These are phyloP conservation scores for Drosophila eugracilis DNA, from an alignment of 1,140 invertebrate genomes.

Conservation along the genomic window DNA sequence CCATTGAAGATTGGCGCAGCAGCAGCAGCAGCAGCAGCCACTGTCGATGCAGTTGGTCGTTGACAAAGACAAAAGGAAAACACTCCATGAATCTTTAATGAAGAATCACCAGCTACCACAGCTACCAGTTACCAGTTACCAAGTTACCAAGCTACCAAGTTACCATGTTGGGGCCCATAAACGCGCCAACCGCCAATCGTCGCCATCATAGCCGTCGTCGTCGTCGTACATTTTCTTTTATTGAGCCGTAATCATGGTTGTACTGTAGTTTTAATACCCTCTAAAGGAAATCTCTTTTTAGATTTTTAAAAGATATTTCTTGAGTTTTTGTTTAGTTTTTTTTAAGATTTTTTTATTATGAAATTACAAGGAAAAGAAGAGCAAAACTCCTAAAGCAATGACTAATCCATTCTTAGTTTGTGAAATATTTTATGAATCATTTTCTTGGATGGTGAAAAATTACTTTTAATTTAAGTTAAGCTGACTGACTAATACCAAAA, in stretches of 20 bases:
- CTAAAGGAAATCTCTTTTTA: neutral
- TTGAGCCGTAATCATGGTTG: constrained; percentile 62
- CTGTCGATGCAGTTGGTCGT: constrained; percentile 36
- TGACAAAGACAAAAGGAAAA: constrained; percentile 68
- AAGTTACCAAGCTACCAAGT: constrained; percentile 12
- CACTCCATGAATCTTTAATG: constrained; percentile 83
- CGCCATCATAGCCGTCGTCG: constrained; percentile 36
- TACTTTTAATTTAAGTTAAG: no score
- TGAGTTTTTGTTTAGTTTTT: no score
- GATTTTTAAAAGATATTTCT: no score
- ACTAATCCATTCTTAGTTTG: no score
- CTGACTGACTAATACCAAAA: no score
- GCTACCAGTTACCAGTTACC: constrained; percentile 5
- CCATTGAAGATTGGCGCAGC: constrained; percentile 65
- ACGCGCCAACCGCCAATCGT: constrained; percentile 55
- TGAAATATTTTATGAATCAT: no score
- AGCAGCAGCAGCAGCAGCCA: constrained; percentile 42
- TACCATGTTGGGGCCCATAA: constrained; percentile 35
- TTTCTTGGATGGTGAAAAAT: no score
- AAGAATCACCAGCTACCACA: constrained; percentile 64
- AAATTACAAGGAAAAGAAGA: no score
- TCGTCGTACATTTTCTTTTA: constrained; percentile 76
- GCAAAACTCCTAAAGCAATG: no score
- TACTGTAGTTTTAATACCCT: constrained; percentile 5
- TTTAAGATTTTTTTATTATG: neutral